Conservation (phyloP, 2,113 vertebrate species). For the Pipra filicauda region DNA sequence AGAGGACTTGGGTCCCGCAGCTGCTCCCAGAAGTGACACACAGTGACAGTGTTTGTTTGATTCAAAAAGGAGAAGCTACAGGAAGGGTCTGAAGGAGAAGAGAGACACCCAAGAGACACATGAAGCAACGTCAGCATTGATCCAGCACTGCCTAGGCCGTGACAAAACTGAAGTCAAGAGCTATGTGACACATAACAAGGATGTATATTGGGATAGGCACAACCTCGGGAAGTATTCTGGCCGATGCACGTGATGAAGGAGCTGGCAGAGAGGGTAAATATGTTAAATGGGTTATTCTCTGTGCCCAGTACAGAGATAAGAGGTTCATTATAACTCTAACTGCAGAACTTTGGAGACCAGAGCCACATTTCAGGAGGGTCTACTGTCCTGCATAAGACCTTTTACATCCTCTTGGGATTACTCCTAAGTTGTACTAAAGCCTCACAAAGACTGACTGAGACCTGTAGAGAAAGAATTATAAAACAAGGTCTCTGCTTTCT, state of each 20-base stretch:
- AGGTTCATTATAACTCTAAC: neutral
- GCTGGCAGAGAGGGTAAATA: neutral
- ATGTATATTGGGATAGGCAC: rapidly evolving
- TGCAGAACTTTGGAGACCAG: neutral
- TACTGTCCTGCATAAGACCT: neutral
- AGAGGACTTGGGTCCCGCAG: neutral
- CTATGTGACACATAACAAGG: rapidly evolving
- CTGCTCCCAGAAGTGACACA: neutral
- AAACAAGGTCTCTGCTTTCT: neutral
- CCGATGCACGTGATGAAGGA: rapidly evolving
- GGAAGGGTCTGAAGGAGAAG: neutral
- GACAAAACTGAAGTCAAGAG: neutral
- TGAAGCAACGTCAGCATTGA: neutral
- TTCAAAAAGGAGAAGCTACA: neutral
- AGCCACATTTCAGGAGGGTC: neutral
- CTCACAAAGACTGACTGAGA: neutral
- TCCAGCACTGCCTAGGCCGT: neutral
- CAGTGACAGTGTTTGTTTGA: neutral
- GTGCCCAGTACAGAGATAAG: neutral
- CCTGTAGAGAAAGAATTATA: neutral
- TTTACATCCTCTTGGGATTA: neutral
- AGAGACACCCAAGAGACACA: neutral
- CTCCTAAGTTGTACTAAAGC: neutral
- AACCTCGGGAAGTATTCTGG: neutral
- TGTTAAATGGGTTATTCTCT: neutral